A percentile compares a stretch with the other conserved stretches of the same genome.
Conservation (phyloP, 2,888 invertebrate species). For the Tetragnatha montana region DNA sequence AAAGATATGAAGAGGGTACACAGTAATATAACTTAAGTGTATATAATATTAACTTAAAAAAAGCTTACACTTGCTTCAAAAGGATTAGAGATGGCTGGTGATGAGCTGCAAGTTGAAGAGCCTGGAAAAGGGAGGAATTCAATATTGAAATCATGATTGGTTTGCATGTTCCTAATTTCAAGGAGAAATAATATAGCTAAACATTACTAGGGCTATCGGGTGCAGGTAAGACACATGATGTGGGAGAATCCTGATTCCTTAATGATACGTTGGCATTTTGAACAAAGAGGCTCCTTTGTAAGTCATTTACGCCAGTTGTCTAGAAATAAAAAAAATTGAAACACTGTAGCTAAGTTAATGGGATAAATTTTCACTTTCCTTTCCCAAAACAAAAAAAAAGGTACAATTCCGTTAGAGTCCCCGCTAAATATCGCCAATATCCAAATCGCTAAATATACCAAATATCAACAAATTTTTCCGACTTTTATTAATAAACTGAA, state of each 20-base stretch:
- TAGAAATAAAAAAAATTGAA: conserved; percentile 26
- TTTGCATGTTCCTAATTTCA: not conserved
- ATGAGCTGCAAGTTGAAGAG: conserved; percentile 67
- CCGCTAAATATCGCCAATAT: no score
- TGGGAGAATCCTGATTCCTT: conserved; percentile 70
- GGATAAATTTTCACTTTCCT: no score
- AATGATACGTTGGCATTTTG: conserved; percentile 74
- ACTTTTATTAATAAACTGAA: no score
- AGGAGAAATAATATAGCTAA: not conserved
- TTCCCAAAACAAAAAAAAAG: no score
- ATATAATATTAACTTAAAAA: not conserved
- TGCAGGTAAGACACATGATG: conserved; percentile 61
- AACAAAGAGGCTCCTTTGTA: conserved; percentile 74
- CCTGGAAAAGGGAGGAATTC: conserved; percentile 35
- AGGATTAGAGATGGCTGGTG: conserved; percentile 56
- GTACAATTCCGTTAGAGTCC: no score
- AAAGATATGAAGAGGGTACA: not conserved
- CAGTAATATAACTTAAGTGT: not conserved
- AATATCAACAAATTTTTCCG: no score
- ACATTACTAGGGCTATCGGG: conserved; percentile 62
- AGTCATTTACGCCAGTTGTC: conserved; percentile 72
- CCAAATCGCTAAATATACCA: no score
- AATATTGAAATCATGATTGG: not conserved
- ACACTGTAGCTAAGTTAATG: no score
- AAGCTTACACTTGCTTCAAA: conserved; percentile 62